phyloP scores from a whole-genome alignment of 2,888 invertebrate species.

The Deladenus siricidicola region DNA sequence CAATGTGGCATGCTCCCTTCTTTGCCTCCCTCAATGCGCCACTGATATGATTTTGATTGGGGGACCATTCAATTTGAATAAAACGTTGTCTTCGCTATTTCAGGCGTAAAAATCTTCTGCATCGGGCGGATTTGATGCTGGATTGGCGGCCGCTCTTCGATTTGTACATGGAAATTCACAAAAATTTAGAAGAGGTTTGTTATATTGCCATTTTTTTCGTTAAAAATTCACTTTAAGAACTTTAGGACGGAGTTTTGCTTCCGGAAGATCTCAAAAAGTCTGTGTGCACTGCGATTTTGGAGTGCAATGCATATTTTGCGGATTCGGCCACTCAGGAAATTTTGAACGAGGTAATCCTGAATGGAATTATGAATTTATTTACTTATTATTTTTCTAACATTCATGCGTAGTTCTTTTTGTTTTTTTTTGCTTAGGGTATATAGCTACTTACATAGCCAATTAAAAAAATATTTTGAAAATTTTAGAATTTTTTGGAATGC shows the following conservation, averaged over 20 bases:
- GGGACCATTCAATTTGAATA: no score
- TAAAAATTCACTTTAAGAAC: not conserved
- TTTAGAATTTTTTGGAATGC: no score
- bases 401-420: no score
- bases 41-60: no score
- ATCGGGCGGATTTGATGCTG: conserved; percentile 70
- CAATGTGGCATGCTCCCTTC: not conserved
- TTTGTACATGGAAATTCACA: conserved; percentile 56
- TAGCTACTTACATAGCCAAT: no score
- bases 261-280: conserved; percentile 54
- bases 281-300: conserved; percentile 45
- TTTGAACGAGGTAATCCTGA: conserved; percentile 66
- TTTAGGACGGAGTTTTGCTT: conserved; percentile 46
- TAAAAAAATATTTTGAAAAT: no score
- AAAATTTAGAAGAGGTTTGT: conserved; percentile 33
- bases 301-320: conserved; percentile 61
- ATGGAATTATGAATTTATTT: no score
- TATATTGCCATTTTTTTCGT: not conserved
- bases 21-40: not conserved
- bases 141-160: conserved; percentile 79
- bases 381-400: no score
- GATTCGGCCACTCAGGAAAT: conserved; percentile 74
- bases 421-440: no score
- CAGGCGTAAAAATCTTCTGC: conserved; percentile 70
- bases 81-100: conserved; percentile 3